phyloP scores from a whole-genome alignment of 1,140 invertebrate species.

The Andricus grossulariae region DNA sequence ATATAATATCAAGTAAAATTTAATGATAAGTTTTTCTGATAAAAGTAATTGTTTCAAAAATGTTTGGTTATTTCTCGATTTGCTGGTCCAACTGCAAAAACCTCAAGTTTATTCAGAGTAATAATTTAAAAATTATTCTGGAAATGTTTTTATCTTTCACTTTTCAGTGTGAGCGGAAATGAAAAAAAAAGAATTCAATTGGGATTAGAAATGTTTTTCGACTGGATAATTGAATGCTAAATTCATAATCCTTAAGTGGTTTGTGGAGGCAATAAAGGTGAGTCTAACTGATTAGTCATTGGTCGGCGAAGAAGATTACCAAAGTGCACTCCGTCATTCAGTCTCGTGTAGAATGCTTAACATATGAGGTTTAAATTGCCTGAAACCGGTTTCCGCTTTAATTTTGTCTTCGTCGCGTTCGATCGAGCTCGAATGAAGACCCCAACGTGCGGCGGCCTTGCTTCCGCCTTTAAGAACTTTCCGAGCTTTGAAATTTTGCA shows the following conservation, averaged over 20 bases:
- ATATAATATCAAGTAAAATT: too few species aligned
- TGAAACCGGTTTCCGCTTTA: slow-evolving; percentile 43
- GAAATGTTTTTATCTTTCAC: background rate
- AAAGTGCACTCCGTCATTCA: slow-evolving; percentile 13
- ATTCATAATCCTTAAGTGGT: background rate
- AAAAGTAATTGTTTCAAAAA: too few species aligned
- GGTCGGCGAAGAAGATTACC: background rate
- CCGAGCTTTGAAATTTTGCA: slow-evolving; percentile 38
- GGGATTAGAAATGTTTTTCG: too few species aligned
- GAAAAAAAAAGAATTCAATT: background rate
- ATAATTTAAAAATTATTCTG: background rate
- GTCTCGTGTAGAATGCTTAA: slow-evolving; percentile 38
- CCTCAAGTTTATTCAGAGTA: too few species aligned
- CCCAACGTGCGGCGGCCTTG: slow-evolving; percentile 45
- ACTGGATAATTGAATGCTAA: background rate
- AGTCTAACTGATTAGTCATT: background rate
- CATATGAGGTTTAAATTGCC: slow-evolving; percentile 49
- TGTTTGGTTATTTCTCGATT: too few species aligned
- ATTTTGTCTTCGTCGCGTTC: slow-evolving; percentile 44
- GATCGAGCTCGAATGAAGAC: slow-evolving; percentile 58
- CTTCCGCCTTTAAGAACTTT: slow-evolving; percentile 39
- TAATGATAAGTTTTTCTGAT: too few species aligned
- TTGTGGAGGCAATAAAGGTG: background rate
- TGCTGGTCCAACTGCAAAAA: too few species aligned
- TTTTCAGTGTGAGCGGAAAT: background rate